phyloP scores from a whole-genome alignment of 1,140 invertebrate genomes.

The Saccostrea cuccullata region DNA sequence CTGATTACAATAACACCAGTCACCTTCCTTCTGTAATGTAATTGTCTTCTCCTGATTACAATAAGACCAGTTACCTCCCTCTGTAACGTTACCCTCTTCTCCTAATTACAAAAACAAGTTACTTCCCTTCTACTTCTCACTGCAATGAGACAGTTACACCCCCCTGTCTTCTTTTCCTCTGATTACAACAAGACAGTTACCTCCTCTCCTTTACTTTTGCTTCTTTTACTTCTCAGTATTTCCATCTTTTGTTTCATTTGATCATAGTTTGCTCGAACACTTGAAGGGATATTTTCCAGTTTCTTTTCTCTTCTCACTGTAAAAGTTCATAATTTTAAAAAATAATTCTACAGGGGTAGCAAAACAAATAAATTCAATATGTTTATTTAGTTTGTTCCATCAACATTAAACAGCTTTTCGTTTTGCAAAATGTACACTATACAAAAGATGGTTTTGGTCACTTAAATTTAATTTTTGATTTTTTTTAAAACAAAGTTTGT shows the following conservation, averaged over 20 bases:
- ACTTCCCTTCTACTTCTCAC: no score
- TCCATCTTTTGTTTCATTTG: constrained; percentile 42
- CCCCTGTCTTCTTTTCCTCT: constrained; percentile 14
- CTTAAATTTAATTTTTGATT: no score
- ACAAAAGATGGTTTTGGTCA: no score
- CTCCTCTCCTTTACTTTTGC: not conserved
- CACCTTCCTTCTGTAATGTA: not conserved
- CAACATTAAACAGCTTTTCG: no score
- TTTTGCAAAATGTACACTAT: no score
- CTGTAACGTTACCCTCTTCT: no score
- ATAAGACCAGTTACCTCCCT: not conserved
- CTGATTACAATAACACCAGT: no score
- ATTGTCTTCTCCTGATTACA: no score
- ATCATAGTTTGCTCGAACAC: constrained; percentile 52
- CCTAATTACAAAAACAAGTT: not conserved
- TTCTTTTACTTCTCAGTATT: not conserved
- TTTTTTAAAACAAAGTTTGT: not conserved
- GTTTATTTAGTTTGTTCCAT: no score
- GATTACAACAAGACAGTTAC: not conserved
- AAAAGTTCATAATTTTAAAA: not conserved
- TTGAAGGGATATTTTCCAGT: not conserved
- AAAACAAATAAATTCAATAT: no score
- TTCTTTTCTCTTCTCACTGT: constrained; percentile 23
- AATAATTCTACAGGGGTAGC: no score
- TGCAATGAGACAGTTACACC: not conserved